These are phyloP conservation scores for Cistogaster globosa DNA, from an alignment of 2,888 invertebrate species.

Conservation along the genomic window DNA sequence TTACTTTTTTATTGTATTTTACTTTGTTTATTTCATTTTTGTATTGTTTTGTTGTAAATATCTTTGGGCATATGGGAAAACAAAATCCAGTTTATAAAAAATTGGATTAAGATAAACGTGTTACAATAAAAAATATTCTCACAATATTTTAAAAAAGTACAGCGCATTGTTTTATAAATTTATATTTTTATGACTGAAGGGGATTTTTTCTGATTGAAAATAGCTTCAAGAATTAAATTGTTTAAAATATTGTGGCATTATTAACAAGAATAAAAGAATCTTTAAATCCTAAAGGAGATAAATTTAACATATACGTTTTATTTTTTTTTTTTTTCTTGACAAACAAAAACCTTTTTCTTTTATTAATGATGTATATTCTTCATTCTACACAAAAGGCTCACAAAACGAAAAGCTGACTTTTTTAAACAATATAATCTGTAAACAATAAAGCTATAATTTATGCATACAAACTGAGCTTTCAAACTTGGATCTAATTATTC, in stretches of 20 bases:
- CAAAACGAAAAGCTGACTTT: too few species aligned
- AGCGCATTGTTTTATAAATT: neutral
- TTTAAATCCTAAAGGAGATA: too few species aligned
- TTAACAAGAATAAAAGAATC: too few species aligned
- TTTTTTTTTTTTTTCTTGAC: too few species aligned
- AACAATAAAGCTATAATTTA: too few species aligned
- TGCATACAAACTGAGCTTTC: too few species aligned
- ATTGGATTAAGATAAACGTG: constrained; percentile 47
- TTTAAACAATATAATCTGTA: too few species aligned
- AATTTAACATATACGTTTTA: too few species aligned
- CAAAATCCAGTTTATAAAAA: constrained; percentile 40
- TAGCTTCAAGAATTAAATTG: neutral
- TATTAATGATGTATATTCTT: too few species aligned
- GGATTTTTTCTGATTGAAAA: neutral
- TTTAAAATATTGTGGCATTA: neutral
- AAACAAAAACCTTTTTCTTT: too few species aligned
- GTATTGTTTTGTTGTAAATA: constrained; percentile 19
- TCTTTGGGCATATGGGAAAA: constrained; percentile 18
- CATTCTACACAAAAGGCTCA: too few species aligned
- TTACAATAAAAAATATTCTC: neutral
- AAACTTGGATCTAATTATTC: too few species aligned
- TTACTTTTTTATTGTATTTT: neutral
- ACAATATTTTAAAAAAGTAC: constrained; percentile 5
- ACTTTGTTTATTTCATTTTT: neutral
- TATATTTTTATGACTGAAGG: neutral